Base-by-base conservation (phyloP, 1,140 invertebrate species). In the Apis laboriosa region DNA sequence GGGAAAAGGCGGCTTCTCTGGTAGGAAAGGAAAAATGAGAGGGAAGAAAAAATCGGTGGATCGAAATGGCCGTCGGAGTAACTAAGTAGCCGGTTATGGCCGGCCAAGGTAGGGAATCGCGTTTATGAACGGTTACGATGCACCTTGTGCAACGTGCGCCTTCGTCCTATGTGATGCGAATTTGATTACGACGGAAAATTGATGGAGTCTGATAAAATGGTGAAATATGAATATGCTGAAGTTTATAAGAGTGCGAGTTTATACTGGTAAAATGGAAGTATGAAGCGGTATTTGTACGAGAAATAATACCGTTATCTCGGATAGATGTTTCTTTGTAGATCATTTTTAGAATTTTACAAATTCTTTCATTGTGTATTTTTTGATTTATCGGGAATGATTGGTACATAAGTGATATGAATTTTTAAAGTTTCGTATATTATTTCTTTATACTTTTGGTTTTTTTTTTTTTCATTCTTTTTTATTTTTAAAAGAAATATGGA, bases 171-270 rank as follows among this genome's bases (percentile, higher is more conserved):
- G 51, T 43, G 68, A 80, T 49, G 78, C 49, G 70, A 80, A 56
- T 80, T 80, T 34, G 70, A 80, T 80, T 80, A 56, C 15, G 15
- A 9, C 28, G 60, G 70, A 64, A 71, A 74, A 80, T 80, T 74
- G 78, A 64, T 64, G 60, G 70, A 12, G 60, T 28, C 60, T 60
- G 78, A 80, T 80, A 80, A 72, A 64, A 74, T 49, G 15, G 58
- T 56, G 68, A 80, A 73, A 73, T 80, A 80, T 73, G 77, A 63
- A 79, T 72, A 72, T 63, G 56, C 19, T 55, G 77, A 80, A 64
- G 60, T 34, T 64, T 64, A 34, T 64, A 77, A 79, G 68, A 63
- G 53, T 24, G 58, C 68, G 24, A 28, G 43, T 28, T 24, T 24
- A 21, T 7, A 43, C 9, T 34, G 34, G 19, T 11, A 28, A 11